phyloP scores from a whole-genome alignment of 2,888 invertebrate species.

The Orthosia gracilis region DNA sequence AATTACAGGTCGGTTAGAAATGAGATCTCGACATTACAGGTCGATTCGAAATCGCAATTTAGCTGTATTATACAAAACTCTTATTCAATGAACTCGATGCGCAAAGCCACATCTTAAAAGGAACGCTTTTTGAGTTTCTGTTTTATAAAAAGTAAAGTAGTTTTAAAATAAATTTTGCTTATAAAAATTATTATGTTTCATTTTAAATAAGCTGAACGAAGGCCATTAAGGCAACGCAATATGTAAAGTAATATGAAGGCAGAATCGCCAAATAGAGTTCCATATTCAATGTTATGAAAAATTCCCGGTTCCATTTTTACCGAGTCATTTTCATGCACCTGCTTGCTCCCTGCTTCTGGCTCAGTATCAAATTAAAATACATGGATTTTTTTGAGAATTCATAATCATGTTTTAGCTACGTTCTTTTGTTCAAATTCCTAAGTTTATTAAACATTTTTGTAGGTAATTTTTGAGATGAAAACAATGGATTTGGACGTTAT shows the following conservation, averaged over 20 bases:
- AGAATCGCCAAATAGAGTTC: conserved; percentile 54
- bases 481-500: conserved; percentile 37
- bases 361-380: conserved; percentile 41
- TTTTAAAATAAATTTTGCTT: not conserved
- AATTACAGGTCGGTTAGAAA: conserved; percentile 35
- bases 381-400: conserved; percentile 30
- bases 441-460: conserved; percentile 24
- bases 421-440: conserved; percentile 20
- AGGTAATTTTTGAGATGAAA: conserved; percentile 26
- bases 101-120: not conserved
- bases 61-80: conserved; percentile 22
- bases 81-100: conserved; percentile 8
- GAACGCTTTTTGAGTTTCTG: no score
- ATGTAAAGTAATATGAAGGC: conserved; percentile 51
- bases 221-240: conserved; percentile 39
- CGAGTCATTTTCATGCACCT: conserved; percentile 59
- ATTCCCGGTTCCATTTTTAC: conserved; percentile 54
- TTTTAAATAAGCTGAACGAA: conserved; percentile 10
- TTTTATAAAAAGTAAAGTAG: not conserved
- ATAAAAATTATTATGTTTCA: not conserved
- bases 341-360: conserved; percentile 33
- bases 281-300: conserved; percentile 64
- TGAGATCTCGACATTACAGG: conserved; percentile 47
- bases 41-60: conserved; percentile 27
- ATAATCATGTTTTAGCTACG: not conserved